These are phyloP conservation scores for Troides oblongomaculatus DNA, from an alignment of 2,888 invertebrate species.

Conservation along the genomic window DNA sequence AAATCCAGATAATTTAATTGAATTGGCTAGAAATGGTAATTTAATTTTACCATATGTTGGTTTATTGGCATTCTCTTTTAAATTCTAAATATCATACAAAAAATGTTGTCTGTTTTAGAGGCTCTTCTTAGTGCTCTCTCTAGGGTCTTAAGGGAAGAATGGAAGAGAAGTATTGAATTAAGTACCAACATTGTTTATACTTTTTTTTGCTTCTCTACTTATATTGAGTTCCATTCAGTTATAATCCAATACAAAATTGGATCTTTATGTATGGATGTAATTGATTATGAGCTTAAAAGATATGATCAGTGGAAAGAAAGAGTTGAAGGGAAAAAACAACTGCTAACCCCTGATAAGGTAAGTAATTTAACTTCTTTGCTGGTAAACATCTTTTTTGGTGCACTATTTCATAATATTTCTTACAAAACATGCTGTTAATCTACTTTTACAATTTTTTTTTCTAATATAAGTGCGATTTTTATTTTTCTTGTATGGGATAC, in stretches of 20 bases:
- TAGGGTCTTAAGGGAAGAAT: slow-evolving; percentile 97
- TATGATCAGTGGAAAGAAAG: slow-evolving; percentile 94
- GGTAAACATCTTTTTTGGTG: background rate
- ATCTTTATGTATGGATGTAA: slow-evolving; percentile 96
- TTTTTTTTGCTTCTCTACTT: slow-evolving; percentile 98
- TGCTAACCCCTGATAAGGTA: slow-evolving; percentile 72
- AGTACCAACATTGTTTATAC: slow-evolving; percentile 98
- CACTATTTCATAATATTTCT: background rate
- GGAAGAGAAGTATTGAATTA: slow-evolving; percentile 96
- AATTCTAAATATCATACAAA: no score
- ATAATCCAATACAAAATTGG: slow-evolving; percentile 98
- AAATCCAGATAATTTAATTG: slow-evolving; percentile 95
- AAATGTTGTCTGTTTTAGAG: slow-evolving; percentile 77
- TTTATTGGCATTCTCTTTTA: background rate
- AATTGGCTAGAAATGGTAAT: slow-evolving; percentile 94
- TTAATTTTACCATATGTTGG: background rate
- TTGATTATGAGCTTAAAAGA: slow-evolving; percentile 95
- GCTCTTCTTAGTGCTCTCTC: slow-evolving; percentile 96
- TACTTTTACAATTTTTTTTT: background rate
- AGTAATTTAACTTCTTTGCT: slow-evolving; percentile 23
- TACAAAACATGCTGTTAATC: background rate
- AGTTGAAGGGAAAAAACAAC: slow-evolving; percentile 73
- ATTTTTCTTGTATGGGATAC: no score
- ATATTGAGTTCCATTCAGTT: slow-evolving; percentile 95
- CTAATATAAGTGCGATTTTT: no score